These are phyloP conservation scores for Agrotis puta DNA, from an alignment of 2,888 invertebrate genomes.

Conservation along the genomic window DNA sequence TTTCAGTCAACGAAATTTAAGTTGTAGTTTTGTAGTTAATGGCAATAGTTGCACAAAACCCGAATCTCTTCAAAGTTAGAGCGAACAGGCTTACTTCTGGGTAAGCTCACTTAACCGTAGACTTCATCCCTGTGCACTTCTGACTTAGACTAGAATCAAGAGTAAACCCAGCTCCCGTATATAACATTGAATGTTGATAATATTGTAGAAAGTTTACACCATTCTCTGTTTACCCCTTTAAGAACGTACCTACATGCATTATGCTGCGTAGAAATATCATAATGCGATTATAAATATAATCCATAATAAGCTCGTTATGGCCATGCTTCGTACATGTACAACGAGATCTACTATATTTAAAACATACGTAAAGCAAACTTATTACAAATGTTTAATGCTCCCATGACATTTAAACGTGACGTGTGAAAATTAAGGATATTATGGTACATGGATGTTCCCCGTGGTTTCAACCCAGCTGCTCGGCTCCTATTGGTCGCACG, in stretches of 20 bases:
- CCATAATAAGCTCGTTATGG: constrained; percentile 37
- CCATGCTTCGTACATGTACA: not conserved
- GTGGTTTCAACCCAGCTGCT: too few relatives aligned
- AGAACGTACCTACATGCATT: not conserved
- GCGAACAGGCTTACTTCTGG: too few relatives aligned
- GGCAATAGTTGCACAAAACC: not conserved
- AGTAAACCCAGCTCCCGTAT: too few relatives aligned
- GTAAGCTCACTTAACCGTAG: too few relatives aligned
- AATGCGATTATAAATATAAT: constrained; percentile 47
- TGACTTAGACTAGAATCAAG: too few relatives aligned
- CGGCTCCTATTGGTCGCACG: too few relatives aligned
- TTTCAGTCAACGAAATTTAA: not conserved
- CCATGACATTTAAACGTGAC: not conserved
- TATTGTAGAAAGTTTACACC: not conserved
- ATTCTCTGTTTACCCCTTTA: constrained; percentile 5
- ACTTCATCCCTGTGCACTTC: too few relatives aligned
- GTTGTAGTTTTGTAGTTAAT: not conserved
- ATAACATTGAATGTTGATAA: too few relatives aligned
- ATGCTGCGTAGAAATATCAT: constrained; percentile 12
- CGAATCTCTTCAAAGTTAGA: too few relatives aligned
- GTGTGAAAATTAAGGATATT: too few relatives aligned
- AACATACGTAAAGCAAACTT: constrained; percentile 11
- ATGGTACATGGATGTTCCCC: too few relatives aligned
- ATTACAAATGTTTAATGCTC: not conserved
- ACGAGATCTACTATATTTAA: constrained; percentile 5